These are phyloP conservation scores for Cariama cristata DNA, from an alignment of 2,113 vertebrate species.

Conservation along the genomic window DNA sequence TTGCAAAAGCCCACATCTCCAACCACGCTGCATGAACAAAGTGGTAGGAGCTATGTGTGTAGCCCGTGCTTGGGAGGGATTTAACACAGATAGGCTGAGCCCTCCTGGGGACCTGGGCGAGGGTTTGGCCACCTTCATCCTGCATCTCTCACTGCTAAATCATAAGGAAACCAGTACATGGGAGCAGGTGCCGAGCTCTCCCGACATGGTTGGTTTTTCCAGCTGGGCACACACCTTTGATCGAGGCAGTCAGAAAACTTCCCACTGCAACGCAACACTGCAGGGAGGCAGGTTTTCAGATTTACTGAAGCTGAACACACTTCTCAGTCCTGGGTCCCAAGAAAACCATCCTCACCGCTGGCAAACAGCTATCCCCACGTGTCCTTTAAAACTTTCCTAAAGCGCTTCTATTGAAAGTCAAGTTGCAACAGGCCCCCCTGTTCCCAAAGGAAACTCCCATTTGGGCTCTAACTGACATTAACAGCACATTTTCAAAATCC, in stretches of 20 bases:
- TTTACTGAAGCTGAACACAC: not conserved
- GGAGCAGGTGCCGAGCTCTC: not conserved
- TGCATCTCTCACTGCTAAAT: not conserved
- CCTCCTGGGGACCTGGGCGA: not conserved
- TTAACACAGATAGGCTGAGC: not conserved
- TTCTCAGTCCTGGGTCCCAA: not conserved
- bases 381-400: not conserved
- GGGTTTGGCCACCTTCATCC: not conserved
- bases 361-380: rapidly evolving
- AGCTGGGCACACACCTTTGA: not conserved
- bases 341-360: not conserved
- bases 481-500: not conserved
- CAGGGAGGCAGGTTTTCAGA: not conserved
- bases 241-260: not conserved
- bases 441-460: not conserved
- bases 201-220: rapidly evolving
- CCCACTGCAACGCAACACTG: not conserved
- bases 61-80: not conserved
- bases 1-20: not conserved
- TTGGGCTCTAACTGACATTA: not conserved
- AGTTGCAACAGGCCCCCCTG: not conserved
- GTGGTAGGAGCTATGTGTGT: not conserved
- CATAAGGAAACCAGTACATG: not conserved
- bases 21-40: rapidly evolving
- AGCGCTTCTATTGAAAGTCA: not conserved